Conservation (phyloP, 2,888 invertebrate genomes). For the Plagodis pulveraria region DNA sequence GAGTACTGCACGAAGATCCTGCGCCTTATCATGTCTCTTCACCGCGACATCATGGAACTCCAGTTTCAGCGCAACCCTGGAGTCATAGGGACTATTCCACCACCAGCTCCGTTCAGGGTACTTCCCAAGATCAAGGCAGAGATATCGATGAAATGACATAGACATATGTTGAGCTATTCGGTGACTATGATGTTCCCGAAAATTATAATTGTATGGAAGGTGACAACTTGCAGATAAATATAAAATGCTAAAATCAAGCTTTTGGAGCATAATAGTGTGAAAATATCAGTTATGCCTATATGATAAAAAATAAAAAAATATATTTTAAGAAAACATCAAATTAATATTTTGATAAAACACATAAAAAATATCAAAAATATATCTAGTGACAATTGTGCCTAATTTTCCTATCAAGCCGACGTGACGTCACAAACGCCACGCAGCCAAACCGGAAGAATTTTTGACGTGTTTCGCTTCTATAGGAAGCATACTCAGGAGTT, state of each 20-base stretch:
- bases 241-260: neutral
- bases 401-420: too few relatives aligned
- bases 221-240: neutral
- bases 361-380: too few relatives aligned
- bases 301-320: too few relatives aligned
- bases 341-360: too few relatives aligned
- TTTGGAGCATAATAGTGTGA: too few relatives aligned
- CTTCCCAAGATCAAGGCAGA: constrained; percentile 69
- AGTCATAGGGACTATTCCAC: constrained; percentile 27
- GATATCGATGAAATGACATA: constrained; percentile 74
- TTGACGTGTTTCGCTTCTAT: too few relatives aligned
- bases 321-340: too few relatives aligned
- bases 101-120: constrained; percentile 51
- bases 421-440: too few relatives aligned
- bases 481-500: too few relatives aligned
- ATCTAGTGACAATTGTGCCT: too few relatives aligned
- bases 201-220: neutral
- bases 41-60: constrained; percentile 74
- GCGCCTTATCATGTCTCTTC: constrained; percentile 75
- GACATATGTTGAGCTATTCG: constrained; percentile 21
- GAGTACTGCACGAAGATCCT: constrained; percentile 79
- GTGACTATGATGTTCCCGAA: constrained; percentile 10
- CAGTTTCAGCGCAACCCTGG: constrained; percentile 62
- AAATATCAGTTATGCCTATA: too few relatives aligned
- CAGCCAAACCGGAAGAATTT: too few relatives aligned